Evolutionary conservation across 2,888 invertebrate genomes (phyloP).

Genomic region (Callimorpha dominula): DNA sequence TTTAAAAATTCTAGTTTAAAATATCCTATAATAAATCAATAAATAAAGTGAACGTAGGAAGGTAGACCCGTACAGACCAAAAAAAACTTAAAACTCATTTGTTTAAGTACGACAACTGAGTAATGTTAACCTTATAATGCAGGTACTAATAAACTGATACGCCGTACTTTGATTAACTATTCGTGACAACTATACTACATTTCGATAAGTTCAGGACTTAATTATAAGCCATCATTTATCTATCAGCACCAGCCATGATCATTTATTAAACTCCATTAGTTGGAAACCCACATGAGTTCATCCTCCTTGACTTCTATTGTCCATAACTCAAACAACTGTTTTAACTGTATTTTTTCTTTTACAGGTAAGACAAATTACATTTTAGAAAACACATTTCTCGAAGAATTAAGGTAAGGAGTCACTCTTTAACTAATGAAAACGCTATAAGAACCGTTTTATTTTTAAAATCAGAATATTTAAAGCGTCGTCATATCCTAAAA

Average conservation of each 20-base stretch:
- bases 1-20: too few relatives aligned
- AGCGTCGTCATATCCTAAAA: background rate
- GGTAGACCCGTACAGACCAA: too few relatives aligned
- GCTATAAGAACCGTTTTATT: background rate
- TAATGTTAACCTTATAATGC: too few relatives aligned
- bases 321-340: background rate
- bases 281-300: background rate
- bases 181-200: background rate
- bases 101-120: too few relatives aligned
- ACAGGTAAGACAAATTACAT: slow-evolving; percentile 36
- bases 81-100: too few relatives aligned
- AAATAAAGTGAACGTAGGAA: too few relatives aligned
- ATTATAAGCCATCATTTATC: background rate
- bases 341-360: slow-evolving; percentile 26
- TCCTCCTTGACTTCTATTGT: background rate
- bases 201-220: background rate
- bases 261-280: background rate
- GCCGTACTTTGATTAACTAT: too few relatives aligned
- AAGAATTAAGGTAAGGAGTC: slow-evolving; percentile 2
- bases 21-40: too few relatives aligned
- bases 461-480: background rate
- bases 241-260: background rate
- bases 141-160: too few relatives aligned
- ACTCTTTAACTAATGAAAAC: background rate
- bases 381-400: background rate